A percentile compares a stretch with the other conserved stretches of the same genome.
phyloP scores from a whole-genome alignment of 2,888 invertebrate species.

The Scrobipalpa atriplicella region DNA sequence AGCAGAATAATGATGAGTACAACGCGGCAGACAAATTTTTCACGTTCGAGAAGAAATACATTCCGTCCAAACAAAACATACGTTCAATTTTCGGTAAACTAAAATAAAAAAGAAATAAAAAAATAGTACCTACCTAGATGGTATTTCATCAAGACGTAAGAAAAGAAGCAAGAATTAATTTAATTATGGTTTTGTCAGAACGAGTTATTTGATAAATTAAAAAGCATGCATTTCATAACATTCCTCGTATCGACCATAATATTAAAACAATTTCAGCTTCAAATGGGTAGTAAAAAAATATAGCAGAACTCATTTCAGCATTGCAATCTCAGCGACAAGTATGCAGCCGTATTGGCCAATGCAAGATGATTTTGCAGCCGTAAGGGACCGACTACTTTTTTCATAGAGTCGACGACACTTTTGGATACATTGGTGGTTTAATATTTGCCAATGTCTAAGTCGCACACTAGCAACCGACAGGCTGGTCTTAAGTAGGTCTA shows the following conservation, averaged over 20 bases:
- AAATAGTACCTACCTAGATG: too few relatives aligned
- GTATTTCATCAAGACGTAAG: not conserved
- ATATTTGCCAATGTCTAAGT: too few relatives aligned
- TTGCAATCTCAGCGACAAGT: constrained; percentile 30
- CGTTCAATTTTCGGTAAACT: too few relatives aligned
- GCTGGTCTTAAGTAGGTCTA: too few relatives aligned
- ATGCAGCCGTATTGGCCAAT: constrained; percentile 19
- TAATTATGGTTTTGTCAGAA: too few relatives aligned
- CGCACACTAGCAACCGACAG: too few relatives aligned
- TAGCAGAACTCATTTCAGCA: constrained; percentile 18
- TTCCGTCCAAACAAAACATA: not conserved
- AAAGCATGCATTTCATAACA: not conserved
- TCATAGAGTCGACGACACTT: not conserved
- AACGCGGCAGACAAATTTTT: not conserved
- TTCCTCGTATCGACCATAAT: not conserved
- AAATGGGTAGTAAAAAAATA: constrained; percentile 7
- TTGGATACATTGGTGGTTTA: not conserved
- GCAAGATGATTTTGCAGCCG: constrained; percentile 28
- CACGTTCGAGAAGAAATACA: not conserved
- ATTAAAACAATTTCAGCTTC: not conserved
- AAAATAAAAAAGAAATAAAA: too few relatives aligned
- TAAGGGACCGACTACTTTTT: constrained; percentile 9
- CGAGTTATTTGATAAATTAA: not conserved
- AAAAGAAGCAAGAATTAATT: not conserved
- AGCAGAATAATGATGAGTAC: not conserved